Evolutionary conservation across 2,113 vertebrate species (phyloP), one percentile per base, ranked within the genome.

Genomic region (Spea bombifrons): DNA sequence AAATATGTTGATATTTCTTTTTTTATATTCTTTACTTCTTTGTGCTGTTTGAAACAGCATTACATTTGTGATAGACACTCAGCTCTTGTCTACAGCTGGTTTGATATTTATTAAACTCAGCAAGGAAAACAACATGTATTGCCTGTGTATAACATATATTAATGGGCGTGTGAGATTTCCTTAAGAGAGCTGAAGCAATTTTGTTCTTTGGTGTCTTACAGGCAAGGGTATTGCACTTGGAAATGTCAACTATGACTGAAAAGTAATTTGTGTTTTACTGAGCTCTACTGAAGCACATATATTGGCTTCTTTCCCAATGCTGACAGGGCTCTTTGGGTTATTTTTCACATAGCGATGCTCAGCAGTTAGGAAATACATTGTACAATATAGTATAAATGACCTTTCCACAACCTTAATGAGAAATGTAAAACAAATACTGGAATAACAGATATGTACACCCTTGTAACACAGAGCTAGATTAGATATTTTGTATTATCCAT

Each of bases 221-320:
- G 66, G 7, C 17, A 67, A 43, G 30, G 45, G 8, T 6, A 67
- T 13, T 67, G 43, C 45, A 67, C 15, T 67, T 67, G 7, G 7
- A 67, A 67, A 67, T 67, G 66, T 45, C 66, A 67, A 45, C 66
- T 67, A 46, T 45, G 45, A 46, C 43, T 67, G 66, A 67, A 67
- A 67, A 67, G 66, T 43, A 67, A 67, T 67, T 67, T 67, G 30
- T 67, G 45, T 46, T 67, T 45, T 46, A 46, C 43, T 44, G 66
- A 67, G 45, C 45, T 67, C 43, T 46, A 46, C 43, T 44, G 66
- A 67, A 7, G 43, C 66, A 67, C 43, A 45, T 3, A 45, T 45
- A 67, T 13, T 45, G 30, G 43, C 66, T 67, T 30, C 43, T 8
- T 10, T 67, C 55, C 55, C 55, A 59, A 59, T 13, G 55, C 55